Conservation (phyloP, 2,888 invertebrate species). For the Stenotaenia linearis region DNA sequence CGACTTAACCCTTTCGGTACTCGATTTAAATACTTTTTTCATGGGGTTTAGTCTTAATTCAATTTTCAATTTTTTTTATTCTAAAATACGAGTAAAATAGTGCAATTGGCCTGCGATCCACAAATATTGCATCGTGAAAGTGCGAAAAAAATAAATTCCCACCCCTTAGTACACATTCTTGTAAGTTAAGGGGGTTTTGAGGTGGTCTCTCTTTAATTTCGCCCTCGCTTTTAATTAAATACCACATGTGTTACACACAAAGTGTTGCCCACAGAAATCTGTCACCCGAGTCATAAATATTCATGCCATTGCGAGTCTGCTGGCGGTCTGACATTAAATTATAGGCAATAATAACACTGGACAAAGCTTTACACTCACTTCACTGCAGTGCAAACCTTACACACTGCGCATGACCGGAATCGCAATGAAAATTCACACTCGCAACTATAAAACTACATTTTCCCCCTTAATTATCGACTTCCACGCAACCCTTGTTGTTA, state of each 20-base stretch:
- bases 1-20: too few relatives aligned
- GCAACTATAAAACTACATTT: not conserved
- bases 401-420: not conserved
- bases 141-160: too few relatives aligned
- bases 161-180: too few relatives aligned
- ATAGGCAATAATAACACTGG: slow-evolving; percentile 36
- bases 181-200: not conserved
- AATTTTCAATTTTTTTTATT: too few relatives aligned
- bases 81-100: too few relatives aligned
- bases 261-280: slow-evolving; percentile 36
- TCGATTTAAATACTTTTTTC: too few relatives aligned
- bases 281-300: slow-evolving; percentile 37
- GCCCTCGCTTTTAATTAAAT: slow-evolving; percentile 37
- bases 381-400: not conserved
- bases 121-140: too few relatives aligned
- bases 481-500: not conserved
- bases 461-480: not conserved
- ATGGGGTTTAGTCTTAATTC: too few relatives aligned
- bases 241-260: slow-evolving; percentile 37
- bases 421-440: not conserved
- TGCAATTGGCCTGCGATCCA: too few relatives aligned
- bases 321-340: slow-evolving; percentile 36
- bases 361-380: not conserved
- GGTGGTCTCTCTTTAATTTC: slow-evolving; percentile 34
- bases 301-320: slow-evolving; percentile 37